phyloP scores from a whole-genome alignment of 1,140 invertebrate genomes.

The Mycetomoellerius zeteki region DNA sequence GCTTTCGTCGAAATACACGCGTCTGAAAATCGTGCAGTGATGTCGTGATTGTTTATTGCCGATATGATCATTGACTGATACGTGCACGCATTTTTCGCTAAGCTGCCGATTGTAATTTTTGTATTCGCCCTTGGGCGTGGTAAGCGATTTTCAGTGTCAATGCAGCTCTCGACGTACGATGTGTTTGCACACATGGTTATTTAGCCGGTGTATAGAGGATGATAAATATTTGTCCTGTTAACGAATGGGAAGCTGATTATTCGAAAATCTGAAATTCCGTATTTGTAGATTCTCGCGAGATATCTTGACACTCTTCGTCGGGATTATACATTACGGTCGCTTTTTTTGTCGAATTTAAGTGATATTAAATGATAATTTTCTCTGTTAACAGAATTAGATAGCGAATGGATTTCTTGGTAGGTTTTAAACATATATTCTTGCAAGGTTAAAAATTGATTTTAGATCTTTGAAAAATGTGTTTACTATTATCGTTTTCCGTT shows the following conservation, averaged over 20 bases:
- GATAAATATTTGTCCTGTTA: slow-evolving; percentile 45
- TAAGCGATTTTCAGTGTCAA: slow-evolving; percentile 35
- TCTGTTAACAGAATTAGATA: background rate
- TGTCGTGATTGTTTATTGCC: slow-evolving; percentile 32
- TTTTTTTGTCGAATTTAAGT: background rate
- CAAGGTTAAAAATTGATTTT: background rate
- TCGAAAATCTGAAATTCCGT: slow-evolving; percentile 30
- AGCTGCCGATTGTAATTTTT: slow-evolving; percentile 18
- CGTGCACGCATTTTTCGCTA: background rate
- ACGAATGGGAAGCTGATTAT: slow-evolving; percentile 60
- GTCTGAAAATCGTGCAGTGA: slow-evolving; percentile 42
- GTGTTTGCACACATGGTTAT: slow-evolving; percentile 50
- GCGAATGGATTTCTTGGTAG: background rate
- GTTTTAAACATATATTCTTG: background rate
- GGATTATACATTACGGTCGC: background rate
- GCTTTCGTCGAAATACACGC: slow-evolving; percentile 75
- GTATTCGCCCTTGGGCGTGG: background rate
- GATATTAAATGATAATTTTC: background rate
- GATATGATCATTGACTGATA: slow-evolving; percentile 24
- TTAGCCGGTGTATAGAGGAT: slow-evolving; percentile 21
- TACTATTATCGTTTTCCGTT: background rate
- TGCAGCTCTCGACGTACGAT: background rate
- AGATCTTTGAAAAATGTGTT: background rate
- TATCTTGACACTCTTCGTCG: background rate
- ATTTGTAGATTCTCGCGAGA: slow-evolving; percentile 11